Evolutionary conservation across 2,888 invertebrate species (phyloP), one percentile per base, ranked within the genome.

Genomic region (Drosophila hawaiiensis): DNA sequence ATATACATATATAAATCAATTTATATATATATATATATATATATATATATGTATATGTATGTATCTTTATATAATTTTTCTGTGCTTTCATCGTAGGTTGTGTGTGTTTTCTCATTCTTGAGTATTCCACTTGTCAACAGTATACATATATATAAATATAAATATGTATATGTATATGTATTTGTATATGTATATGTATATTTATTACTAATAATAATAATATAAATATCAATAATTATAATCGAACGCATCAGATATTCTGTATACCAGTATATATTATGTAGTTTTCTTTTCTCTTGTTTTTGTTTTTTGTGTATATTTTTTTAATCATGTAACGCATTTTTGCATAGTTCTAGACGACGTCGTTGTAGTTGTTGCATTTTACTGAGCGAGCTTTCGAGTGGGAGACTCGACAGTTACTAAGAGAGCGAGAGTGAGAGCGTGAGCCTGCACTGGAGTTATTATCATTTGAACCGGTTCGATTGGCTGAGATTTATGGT

Each of bases 351-450:
- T 73, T 50, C 22, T 76, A 63, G 43, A 49, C 66, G 69, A 63
- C 76, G 61, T 80, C 77, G 71, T 78, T 70, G 76, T 78, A 43
- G 61, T 65, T 68, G 62, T 63, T 52, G 55, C n/a, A 68, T 35
- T 35, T 43, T 53, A 59, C 76, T 79, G 81, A 78, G 66, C 64
- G 68, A 71, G 59, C 54, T 59, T 65, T 62, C 66, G 29, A 53
- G 37, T 63, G 37, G 43, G 43, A 56, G 47, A 63, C 58, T 55
- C 58, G 25, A 64, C 47, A 31, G 28, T 43, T 22, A 31, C 54
- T 68, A 60, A 60, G 52, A 56, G 52, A 69, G 69, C 33, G 54
- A 65, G 73, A 47, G 29, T 16, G 53, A 41, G 31, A 39, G 33
- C 33, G 54, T 31, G 56, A 67, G 52, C 67, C 63, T 54, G 68